A percentile compares a stretch with the other conserved stretches of the same genome.
These are phyloP conservation scores for Haliaeetus leucogaster DNA, from an alignment of 2,113 vertebrate genomes.

Conservation along the genomic window DNA sequence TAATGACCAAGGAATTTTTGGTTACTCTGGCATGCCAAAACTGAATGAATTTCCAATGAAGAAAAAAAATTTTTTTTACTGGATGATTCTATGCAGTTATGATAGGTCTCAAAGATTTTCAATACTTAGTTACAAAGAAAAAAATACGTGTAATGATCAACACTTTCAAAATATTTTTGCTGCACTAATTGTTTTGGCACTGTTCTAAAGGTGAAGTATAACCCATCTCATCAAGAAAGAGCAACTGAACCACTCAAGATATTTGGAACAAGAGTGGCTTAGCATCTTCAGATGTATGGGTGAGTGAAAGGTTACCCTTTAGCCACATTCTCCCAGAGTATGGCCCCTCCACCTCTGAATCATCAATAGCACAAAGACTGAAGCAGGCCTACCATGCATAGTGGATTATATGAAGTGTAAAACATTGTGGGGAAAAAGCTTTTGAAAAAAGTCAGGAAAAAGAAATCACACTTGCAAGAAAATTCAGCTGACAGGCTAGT, in stretches of 20 bases:
- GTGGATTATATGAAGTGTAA: conserved; percentile 97
- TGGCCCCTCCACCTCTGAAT: conserved; percentile 60
- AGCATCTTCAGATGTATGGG: conserved; percentile 66
- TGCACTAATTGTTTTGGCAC: neutral
- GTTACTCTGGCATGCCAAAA: neutral
- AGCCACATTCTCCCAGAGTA: conserved; percentile 77
- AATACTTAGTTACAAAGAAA: neutral
- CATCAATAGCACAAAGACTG: conserved; percentile 84
- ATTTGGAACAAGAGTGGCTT: conserved; percentile 43
- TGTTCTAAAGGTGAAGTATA: neutral
- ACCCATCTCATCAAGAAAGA: neutral
- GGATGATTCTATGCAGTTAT: neutral
- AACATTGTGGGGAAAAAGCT: conserved; percentile 83
- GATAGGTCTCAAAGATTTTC: neutral
- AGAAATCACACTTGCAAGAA: conserved; percentile 81
- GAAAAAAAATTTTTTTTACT: neutral
- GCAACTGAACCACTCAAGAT: neutral
- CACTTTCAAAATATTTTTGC: neutral
- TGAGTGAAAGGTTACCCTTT: conserved; percentile 81
- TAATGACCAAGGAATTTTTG: neutral
- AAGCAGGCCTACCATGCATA: conserved; percentile 79
- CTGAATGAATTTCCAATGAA: neutral
- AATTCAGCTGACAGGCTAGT: conserved; percentile 81
- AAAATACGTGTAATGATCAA: neutral
- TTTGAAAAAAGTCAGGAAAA: conserved; percentile 85